Evolutionary conservation across 1,140 invertebrate genomes (phyloP).

Genomic region (Steinernema khuongi): DNA sequence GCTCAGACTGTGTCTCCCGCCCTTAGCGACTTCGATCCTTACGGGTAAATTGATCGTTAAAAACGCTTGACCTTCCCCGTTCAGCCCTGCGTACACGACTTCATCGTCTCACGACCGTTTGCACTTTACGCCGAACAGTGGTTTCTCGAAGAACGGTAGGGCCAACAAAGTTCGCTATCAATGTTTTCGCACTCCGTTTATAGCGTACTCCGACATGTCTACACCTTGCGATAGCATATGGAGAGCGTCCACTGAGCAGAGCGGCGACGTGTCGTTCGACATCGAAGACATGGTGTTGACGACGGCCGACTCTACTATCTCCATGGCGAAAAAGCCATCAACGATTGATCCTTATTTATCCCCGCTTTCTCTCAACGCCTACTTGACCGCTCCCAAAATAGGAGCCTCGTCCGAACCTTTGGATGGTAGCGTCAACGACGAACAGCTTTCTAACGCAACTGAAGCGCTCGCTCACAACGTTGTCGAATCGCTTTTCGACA

Average conservation of each 20-base stretch:
- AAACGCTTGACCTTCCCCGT: background rate
- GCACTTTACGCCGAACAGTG: background rate
- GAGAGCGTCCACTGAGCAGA: background rate
- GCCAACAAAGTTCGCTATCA: background rate
- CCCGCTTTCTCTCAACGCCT: background rate
- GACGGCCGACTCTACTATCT: background rate
- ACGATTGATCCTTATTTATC: background rate
- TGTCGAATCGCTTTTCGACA: too few species aligned
- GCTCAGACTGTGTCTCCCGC: background rate
- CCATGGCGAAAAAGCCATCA: background rate
- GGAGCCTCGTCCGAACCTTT: background rate
- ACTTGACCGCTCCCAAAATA: background rate
- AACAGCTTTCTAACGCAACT: background rate
- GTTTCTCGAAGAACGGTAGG: background rate
- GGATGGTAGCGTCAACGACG: background rate
- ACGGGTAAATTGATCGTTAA: background rate
- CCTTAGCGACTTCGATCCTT: background rate
- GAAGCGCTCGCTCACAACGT: too few species aligned
- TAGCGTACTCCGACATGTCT: background rate
- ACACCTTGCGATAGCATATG: background rate
- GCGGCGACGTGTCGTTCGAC: background rate
- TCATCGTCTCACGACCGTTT: background rate
- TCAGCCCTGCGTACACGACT: background rate
- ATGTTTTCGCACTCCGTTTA: too few species aligned
- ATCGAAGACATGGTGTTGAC: conserved; percentile 7